Conservation (phyloP, 2,797 vertebrate species). For the Molothrus aeneus region DNA sequence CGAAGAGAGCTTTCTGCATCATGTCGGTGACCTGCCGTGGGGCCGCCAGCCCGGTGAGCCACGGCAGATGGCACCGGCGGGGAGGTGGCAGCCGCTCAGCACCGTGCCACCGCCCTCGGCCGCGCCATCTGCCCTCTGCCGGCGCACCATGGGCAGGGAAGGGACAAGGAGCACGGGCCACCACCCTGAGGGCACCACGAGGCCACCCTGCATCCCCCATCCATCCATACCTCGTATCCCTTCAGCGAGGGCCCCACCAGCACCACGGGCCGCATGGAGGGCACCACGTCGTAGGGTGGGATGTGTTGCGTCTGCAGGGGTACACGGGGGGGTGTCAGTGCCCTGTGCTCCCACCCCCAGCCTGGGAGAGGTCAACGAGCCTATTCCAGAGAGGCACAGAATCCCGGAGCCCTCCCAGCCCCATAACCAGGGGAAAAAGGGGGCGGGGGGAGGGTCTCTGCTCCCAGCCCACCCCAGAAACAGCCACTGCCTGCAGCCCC, state of each 20-base stretch:
- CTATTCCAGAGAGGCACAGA: background rate
- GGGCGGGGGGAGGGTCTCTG: background rate
- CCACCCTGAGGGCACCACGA: background rate
- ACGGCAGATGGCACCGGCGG: background rate
- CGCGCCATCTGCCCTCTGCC: background rate
- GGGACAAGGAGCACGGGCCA: background rate
- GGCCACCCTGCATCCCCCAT: background rate
- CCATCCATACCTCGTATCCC: constrained; percentile 88
- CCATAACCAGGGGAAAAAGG: accelerated
- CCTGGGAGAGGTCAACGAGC: background rate
- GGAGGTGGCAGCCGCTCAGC: background rate
- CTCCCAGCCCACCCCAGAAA: background rate
- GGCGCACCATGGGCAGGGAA: background rate
- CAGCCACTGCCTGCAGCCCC: background rate
- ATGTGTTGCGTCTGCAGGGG: constrained; percentile 84
- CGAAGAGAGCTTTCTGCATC: constrained; percentile 99
- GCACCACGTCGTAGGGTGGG: constrained; percentile 94
- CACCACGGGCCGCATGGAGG: constrained; percentile 96
- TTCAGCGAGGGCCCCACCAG: constrained; percentile 95
- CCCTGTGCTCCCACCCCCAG: background rate
- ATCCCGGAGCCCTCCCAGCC: background rate
- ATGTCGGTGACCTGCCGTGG: constrained; percentile 91
- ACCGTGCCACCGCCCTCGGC: background rate
- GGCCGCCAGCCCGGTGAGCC: background rate
- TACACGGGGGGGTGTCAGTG: background rate